Conservation (phyloP, 2,888 invertebrate genomes). For the Mythimna pallens region DNA sequence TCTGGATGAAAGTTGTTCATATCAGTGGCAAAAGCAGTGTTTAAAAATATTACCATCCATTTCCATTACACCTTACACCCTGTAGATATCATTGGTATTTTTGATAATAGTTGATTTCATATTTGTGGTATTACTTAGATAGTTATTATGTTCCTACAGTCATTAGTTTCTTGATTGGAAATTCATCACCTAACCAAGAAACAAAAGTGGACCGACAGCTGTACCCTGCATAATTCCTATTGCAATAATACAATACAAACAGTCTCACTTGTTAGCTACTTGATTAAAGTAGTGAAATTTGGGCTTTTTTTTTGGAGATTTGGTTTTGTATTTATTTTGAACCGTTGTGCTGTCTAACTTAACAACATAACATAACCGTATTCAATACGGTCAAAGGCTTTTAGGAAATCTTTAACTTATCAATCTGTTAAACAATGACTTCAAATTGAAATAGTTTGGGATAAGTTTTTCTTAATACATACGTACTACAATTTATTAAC, state of each 20-base stretch:
- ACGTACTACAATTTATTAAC: too few species aligned
- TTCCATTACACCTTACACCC: too few species aligned
- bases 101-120: neutral
- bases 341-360: neutral
- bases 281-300: too few species aligned
- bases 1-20: too few species aligned
- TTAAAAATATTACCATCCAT: too few species aligned
- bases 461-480: neutral
- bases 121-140: neutral
- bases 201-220: constrained; percentile 4
- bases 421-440: neutral
- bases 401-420: neutral
- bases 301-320: neutral
- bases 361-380: too few species aligned
- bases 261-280: too few species aligned
- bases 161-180: neutral
- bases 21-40: too few species aligned
- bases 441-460: neutral
- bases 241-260: neutral
- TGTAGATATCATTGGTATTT: too few species aligned
- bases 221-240: neutral
- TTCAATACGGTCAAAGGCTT: neutral
- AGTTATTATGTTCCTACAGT: neutral
- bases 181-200: neutral
- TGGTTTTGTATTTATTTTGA: neutral